These are phyloP conservation scores for Drosophila nebulosa DNA, from an alignment of 1,140 invertebrate genomes.

Conservation along the genomic window DNA sequence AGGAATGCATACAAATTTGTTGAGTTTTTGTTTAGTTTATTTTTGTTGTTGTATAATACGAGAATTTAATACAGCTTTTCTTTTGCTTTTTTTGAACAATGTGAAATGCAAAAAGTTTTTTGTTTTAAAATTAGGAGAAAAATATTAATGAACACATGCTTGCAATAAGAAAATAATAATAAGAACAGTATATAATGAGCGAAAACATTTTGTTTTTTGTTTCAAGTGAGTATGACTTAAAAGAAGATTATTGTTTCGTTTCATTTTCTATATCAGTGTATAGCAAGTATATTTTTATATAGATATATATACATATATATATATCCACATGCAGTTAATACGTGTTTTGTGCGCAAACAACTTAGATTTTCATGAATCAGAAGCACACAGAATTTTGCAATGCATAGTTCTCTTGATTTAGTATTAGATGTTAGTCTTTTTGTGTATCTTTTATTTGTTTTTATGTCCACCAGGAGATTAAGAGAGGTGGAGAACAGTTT, in stretches of 20 bases:
- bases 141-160: slow-evolving; percentile 37
- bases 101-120: slow-evolving; percentile 34
- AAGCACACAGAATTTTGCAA: neutral
- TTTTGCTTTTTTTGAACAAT: slow-evolving; percentile 53
- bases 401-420: slow-evolving; percentile 10
- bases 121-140: slow-evolving; percentile 9
- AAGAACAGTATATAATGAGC: neutral
- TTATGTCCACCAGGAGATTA: neutral
- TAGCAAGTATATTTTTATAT: no score
- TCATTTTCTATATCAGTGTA: slow-evolving; percentile 25
- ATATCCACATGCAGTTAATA: neutral
- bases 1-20: neutral
- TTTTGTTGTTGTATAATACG: slow-evolving; percentile 41
- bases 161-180: slow-evolving; percentile 23
- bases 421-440: slow-evolving; percentile 65
- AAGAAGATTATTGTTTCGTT: slow-evolving; percentile 64
- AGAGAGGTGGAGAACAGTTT: neutral
- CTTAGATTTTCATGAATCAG: slow-evolving; percentile 6
- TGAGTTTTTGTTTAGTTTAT: slow-evolving; percentile 29
- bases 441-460: slow-evolving; percentile 42
- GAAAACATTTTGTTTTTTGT: neutral
- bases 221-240: slow-evolving; percentile 39
- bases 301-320: neutral
- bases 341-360: neutral
- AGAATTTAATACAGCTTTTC: slow-evolving; percentile 57